A percentile compares a stretch with the other conserved stretches of the same genome.
Evolutionary conservation across 2,888 invertebrate species (phyloP).

Genomic region (Sphecodes monilicornis): DNA sequence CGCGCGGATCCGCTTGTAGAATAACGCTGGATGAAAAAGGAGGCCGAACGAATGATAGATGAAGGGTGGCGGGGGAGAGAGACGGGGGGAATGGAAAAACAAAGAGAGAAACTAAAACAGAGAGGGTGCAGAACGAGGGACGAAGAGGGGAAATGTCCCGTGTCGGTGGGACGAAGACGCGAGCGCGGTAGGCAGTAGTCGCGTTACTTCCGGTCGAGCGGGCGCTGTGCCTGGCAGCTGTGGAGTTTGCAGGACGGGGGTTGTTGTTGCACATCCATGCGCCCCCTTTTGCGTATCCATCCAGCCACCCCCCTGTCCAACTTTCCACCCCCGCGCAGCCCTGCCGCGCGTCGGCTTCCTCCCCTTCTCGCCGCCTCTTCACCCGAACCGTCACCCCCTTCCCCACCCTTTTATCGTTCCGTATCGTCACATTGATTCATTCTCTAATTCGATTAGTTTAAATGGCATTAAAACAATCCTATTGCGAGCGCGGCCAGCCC

Average conservation of each 20-base stretch:
- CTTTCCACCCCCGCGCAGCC: slow-evolving; percentile 62
- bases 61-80: slow-evolving; percentile 34
- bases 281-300: slow-evolving; percentile 78
- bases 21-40: slow-evolving; percentile 42
- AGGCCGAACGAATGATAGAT: slow-evolving; percentile 58
- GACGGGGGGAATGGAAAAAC: slow-evolving; percentile 28
- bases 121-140: slow-evolving; percentile 45
- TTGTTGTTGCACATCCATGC: slow-evolving; percentile 79
- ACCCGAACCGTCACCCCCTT: slow-evolving; percentile 50
- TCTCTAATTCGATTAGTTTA: slow-evolving; percentile 87
- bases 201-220: slow-evolving; percentile 84
- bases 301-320: slow-evolving; percentile 62
- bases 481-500: slow-evolving; percentile 81
- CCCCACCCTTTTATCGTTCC: slow-evolving; percentile 74
- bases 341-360: slow-evolving; percentile 28
- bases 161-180: slow-evolving; percentile 73
- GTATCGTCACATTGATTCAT: slow-evolving; percentile 82
- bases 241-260: slow-evolving; percentile 81
- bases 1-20: slow-evolving; percentile 17
- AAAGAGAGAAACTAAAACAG: slow-evolving; percentile 62
- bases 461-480: slow-evolving; percentile 88
- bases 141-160: slow-evolving; percentile 26
- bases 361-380: slow-evolving; percentile 16
- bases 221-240: slow-evolving; percentile 84
- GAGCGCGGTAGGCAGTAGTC: slow-evolving; percentile 84